Evolutionary conservation across 2,113 vertebrate genomes (phyloP), one percentile per base, ranked within the genome.

Genomic region (Taurulus bubalis): DNA sequence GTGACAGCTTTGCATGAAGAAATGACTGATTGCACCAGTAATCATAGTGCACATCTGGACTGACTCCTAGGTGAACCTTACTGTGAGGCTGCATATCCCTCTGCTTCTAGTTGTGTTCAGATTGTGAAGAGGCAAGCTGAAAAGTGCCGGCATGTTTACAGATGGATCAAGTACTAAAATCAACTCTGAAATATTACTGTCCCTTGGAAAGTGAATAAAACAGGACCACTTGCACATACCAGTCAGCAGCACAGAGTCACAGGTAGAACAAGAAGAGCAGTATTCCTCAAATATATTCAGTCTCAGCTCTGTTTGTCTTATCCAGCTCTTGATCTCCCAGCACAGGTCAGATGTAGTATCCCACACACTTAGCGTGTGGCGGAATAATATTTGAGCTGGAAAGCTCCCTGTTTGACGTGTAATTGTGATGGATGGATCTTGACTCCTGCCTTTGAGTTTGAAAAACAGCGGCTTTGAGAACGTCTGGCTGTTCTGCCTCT

Each of bases 331-430:
- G 68, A 83, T 82, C 81, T 85, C 60, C 83, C 82, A 68, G 87
- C 60, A 58, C 67, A 80, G 91, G 79, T 92, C 86, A 85, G 59
- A 49, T 74, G 20, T 18, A 77, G 16, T 18, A 76, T 90, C 78
- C 87, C 90, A 88, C 85, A 90, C 77, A 84, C 76, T 79, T 22
- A 59, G 77, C 63, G 15, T 84, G 87, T 69, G 62, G 68, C 56
- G 80, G 88, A 85, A 90, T 85, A 91, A 89, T 90, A 82, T 90
- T 88, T 89, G 75, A 83, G 85, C 86, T 90, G 91, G 87, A 91
- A 77, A 63, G 51, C 66, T 32, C 56, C 81, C 55, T 45, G 83
- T 79, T 86, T 83, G 86, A 88, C 77, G 14, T 71, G 64, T 24
- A 20, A 53, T 79, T 40, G 58, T 85, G 85, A 89, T 78, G 53